Conservation (phyloP, 2,888 invertebrate genomes). For the Psylliodes chrysocephalus region DNA sequence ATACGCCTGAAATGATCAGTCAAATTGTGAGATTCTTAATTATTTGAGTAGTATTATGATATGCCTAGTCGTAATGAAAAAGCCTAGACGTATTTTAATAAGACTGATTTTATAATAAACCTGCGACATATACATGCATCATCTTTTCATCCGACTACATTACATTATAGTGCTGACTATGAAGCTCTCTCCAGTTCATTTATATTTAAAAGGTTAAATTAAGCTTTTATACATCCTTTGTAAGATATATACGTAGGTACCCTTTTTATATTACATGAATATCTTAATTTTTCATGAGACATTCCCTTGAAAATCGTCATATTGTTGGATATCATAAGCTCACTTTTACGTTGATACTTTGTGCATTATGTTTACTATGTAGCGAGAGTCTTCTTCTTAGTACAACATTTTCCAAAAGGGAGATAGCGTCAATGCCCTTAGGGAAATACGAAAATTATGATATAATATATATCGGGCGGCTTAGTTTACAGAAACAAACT, state of each 20-base stretch:
- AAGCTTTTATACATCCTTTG: conserved; percentile 13
- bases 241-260: conserved; percentile 8
- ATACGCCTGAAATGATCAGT: too few relatives aligned
- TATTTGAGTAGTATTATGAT: too few relatives aligned
- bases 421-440: background rate
- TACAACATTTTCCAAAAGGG: background rate
- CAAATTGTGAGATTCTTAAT: too few relatives aligned
- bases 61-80: too few relatives aligned
- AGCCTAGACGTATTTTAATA: too few relatives aligned
- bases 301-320: background rate
- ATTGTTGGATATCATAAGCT: background rate
- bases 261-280: conserved; percentile 4
- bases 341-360: background rate
- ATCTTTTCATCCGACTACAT: too few relatives aligned
- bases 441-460: too few relatives aligned
- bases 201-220: conserved; percentile 21
- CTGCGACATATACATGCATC: too few relatives aligned
- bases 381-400: background rate
- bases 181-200: conserved; percentile 20
- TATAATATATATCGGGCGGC: too few relatives aligned
- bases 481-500: too few relatives aligned
- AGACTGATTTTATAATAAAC: too few relatives aligned
- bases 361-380: background rate
- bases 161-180: conserved; percentile 2
- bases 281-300: background rate